These are phyloP conservation scores for Malurus elegans DNA, from an alignment of 2,113 vertebrate genomes.

Conservation along the genomic window DNA sequence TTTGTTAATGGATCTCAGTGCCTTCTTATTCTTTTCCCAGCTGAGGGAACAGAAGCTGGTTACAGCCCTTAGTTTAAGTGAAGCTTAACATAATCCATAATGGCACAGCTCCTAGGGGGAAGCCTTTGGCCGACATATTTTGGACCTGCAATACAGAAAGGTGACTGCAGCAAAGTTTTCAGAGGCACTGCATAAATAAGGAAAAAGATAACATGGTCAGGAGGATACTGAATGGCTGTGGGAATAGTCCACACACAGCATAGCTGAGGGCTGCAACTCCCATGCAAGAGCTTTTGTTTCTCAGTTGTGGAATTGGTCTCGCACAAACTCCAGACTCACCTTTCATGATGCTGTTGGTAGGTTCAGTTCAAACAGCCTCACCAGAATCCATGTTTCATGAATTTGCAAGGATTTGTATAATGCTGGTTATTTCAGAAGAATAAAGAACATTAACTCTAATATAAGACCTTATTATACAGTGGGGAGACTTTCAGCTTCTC, in stretches of 20 bases:
- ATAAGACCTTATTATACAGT: neutral
- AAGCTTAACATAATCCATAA: neutral
- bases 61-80: neutral
- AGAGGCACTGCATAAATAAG: neutral
- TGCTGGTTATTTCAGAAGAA: neutral
- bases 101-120: neutral
- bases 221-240: neutral
- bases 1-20: neutral
- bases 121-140: neutral
- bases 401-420: neutral
- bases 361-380: neutral
- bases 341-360: neutral
- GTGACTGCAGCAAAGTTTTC: neutral
- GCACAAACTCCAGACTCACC: neutral
- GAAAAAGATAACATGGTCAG: fast-evolving
- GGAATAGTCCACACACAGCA: neutral
- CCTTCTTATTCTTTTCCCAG: neutral
- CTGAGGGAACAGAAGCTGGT: neutral
- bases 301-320: neutral
- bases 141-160: neutral
- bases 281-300: neutral
- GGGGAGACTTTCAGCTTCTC: neutral
- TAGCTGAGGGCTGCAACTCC: neutral
- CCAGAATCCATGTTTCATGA: neutral
- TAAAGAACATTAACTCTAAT: neutral